Base-by-base conservation (phyloP, 37 sponge, comb jelly and placozoan genomes). In the Amphimedon queenslandica region DNA sequence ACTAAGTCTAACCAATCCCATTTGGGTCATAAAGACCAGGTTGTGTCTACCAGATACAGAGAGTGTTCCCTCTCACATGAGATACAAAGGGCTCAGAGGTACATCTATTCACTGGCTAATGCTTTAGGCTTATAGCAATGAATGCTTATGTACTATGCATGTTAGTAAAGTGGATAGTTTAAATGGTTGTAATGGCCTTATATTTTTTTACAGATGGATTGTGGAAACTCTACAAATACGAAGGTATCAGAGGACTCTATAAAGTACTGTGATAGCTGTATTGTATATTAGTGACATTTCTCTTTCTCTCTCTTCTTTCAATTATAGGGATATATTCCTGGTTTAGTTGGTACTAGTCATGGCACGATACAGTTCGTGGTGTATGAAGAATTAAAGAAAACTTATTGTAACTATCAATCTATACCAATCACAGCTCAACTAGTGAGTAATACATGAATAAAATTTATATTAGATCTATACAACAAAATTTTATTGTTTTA, bases 11-110 rank as follows among this genome's bases (percentile, higher is more conserved):
- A 83, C 85, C 27, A 97, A 97, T 69, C 99, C 99, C 0, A 81
- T 97, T 34, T 97, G 93, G 93, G 99, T 97, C 36, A 90, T 97
- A 36, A 97, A 97, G 74, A 97, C 99, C 35, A 35, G 99, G 18
- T 66, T 97, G 78, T 89, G 91, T 40, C 80, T 97, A 16, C 68
- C 87, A 13, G 24, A 73, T 31, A 70, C 75, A 6, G 53, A 41
- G 16, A 24, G 31, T 21, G 65, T 79, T 20, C 89, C 89, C 27
- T 4, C 18, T n/a, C 47, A 78, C 67, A 80, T 61, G 55, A 60
- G 70, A 32, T 90, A 90, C 72, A 34, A 43, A n/a, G 90, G 90
- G 20, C 74, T 84, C 4, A 32, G 72, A 29, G 81, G 81, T 80
- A 72, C n/a, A 37, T 11, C 20, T 55, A 27, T 0, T 33, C 30